A percentile compares a stretch with the other conserved stretches of the same genome.
These are phyloP conservation scores for Gephyroberyx darwinii DNA, from an alignment of 2,797 vertebrate species.

Conservation along the genomic window DNA sequence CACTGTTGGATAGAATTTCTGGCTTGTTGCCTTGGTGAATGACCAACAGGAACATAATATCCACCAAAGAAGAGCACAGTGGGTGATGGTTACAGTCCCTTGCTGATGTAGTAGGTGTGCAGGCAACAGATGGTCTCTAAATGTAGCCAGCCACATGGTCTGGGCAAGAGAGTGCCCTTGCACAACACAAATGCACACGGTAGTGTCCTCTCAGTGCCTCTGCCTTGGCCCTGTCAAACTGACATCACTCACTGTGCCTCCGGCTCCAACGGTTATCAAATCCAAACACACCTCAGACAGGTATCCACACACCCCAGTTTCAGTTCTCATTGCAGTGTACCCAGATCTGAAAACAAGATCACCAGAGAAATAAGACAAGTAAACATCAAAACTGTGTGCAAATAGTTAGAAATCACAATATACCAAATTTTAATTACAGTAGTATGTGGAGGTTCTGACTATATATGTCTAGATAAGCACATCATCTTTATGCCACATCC, in stretches of 20 bases:
- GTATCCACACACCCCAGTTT: conserved; percentile 44
- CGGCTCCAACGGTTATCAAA: conserved; percentile 57
- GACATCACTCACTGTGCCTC: conserved; percentile 69
- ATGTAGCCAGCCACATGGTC: conserved; percentile 80
- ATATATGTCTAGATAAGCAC: conserved; percentile 11
- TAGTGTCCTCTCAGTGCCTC: conserved; percentile 71
- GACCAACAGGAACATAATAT: conserved; percentile 80
- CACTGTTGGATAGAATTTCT: conserved; percentile 88
- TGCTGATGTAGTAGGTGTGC: conserved; percentile 76
- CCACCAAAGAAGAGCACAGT: conserved; percentile 82
- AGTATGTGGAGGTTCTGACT: background rate
- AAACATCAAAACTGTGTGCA: conserved; percentile 8
- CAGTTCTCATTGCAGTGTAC: conserved; percentile 68
- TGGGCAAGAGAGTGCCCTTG: conserved; percentile 64
- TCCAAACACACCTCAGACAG: conserved; percentile 61
- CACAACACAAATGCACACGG: conserved; percentile 70
- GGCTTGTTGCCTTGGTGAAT: conserved; percentile 77
- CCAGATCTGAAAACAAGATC: conserved; percentile 63
- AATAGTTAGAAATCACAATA: background rate
- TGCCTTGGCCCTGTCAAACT: conserved; percentile 64
- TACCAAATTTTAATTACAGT: background rate
- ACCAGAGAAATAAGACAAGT: conserved; percentile 25
- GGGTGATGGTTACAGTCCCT: conserved; percentile 77
- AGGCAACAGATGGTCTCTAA: conserved; percentile 78
- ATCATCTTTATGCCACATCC: conserved; percentile 16